A percentile compares a stretch with the other conserved stretches of the same genome.
These are phyloP conservation scores for Apocrypta bakeri DNA, from an alignment of 1,140 invertebrate genomes.

Conservation along the genomic window DNA sequence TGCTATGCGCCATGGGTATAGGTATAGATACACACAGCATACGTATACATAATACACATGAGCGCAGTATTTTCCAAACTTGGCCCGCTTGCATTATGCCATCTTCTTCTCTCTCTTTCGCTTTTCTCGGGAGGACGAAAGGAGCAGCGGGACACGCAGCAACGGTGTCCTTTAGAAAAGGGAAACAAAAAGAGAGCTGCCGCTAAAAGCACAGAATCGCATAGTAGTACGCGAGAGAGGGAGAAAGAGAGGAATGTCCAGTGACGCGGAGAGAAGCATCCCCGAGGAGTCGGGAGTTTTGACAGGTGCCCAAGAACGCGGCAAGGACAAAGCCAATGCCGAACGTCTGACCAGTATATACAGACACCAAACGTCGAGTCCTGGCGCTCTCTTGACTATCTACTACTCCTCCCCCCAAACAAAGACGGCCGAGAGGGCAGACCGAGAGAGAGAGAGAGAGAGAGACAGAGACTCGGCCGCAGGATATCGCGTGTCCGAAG, in stretches of 20 bases:
- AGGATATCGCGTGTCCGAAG: conserved; percentile 2
- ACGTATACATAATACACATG: conserved; percentile 9
- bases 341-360: neutral
- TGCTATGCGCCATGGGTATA: neutral
- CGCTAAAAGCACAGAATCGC: conserved; percentile 14
- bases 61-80: conserved; percentile 9
- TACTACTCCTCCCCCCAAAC: neutral
- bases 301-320: conserved; percentile 10
- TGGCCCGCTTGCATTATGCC: conserved; percentile 13
- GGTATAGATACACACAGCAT: neutral
- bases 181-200: conserved; percentile 19
- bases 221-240: neutral
- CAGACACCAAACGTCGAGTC: neutral
- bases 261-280: neutral
- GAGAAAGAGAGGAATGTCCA: neutral
- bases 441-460: no score
- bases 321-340: neutral
- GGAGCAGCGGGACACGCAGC: neutral
- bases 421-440: neutral
- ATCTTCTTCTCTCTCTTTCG: neutral
- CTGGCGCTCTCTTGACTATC: neutral
- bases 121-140: conserved; percentile 5
- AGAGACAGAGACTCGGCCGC: neutral
- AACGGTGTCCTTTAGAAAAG: neutral
- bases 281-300: neutral